Evolutionary conservation across 2,888 invertebrate species (phyloP).

Genomic region (Dryomyza anilis): DNA sequence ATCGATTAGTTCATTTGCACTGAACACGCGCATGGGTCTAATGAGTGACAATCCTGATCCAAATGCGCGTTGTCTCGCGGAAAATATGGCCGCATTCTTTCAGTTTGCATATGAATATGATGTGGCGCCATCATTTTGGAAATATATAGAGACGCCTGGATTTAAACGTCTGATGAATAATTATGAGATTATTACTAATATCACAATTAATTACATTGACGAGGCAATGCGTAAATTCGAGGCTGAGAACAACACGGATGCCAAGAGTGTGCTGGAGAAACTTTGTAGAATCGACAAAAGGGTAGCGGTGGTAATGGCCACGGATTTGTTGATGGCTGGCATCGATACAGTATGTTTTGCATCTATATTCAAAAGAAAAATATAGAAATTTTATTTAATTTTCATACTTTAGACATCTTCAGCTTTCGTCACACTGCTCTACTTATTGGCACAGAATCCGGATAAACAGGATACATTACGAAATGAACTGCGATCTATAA

Average conservation of each 20-base stretch:
- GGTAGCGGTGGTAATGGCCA: conserved; percentile 72
- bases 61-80: conserved; percentile 41
- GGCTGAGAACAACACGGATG: conserved; percentile 3
- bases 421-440: conserved; percentile 47
- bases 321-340: conserved; percentile 75
- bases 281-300: conserved; percentile 67
- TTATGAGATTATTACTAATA: conserved; percentile 50
- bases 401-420: conserved; percentile 50
- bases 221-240: conserved; percentile 50
- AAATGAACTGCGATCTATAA: conserved; percentile 63
- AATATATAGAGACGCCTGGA: conserved; percentile 45
- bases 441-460: conserved; percentile 66
- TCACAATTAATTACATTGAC: conserved; percentile 55
- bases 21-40: conserved; percentile 55
- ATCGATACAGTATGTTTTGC: conserved; percentile 70
- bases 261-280: conserved; percentile 68
- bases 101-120: conserved; percentile 50
- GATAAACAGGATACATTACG: conserved; percentile 69
- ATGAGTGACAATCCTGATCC: conserved; percentile 41
- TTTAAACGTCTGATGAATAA: conserved; percentile 48
- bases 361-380: neutral
- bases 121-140: conserved; percentile 53
- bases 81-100: conserved; percentile 48
- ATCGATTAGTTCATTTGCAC: conserved; percentile 59
- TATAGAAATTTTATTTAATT: neutral